Conservation (phyloP, 2,888 invertebrate genomes). For the Gastrophysa polygoni region DNA sequence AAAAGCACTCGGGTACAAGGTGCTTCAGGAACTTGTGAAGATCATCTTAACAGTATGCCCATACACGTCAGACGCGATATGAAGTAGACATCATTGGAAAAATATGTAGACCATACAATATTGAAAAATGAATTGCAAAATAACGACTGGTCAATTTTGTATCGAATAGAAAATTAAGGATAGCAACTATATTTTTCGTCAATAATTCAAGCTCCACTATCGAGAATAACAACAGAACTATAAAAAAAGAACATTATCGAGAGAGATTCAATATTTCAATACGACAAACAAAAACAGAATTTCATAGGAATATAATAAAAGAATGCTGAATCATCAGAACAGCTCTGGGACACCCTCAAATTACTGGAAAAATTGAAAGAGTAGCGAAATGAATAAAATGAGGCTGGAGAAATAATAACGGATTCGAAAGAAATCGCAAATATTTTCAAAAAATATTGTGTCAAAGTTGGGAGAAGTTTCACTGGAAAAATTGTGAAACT, state of each 20-base stretch:
- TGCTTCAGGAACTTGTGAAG: slow-evolving; percentile 3
- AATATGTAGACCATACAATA: slow-evolving; percentile 4
- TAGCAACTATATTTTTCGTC: slow-evolving; percentile 3
- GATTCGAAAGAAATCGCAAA: not conserved
- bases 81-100: not conserved
- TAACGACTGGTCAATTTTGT: not conserved
- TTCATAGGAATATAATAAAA: not conserved
- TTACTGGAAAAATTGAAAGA: slow-evolving; percentile 3
- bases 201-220: not conserved
- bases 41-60: slow-evolving; percentile 8
- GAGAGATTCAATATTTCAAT: too few species aligned
- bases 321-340: not conserved
- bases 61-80: slow-evolving; percentile 4
- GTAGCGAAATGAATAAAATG: not conserved
- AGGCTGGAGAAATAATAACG: not conserved
- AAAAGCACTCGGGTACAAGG: not conserved
- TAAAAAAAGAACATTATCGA: slow-evolving; percentile 9
- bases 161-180: not conserved
- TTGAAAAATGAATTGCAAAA: slow-evolving; percentile 7
- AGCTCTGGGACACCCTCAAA: not conserved
- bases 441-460: slow-evolving; percentile 3
- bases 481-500: slow-evolving; percentile 2
- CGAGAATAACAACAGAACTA: slow-evolving; percentile 4
- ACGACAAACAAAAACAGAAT: slow-evolving; percentile 5
- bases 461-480: not conserved